These are phyloP conservation scores for Trachelipus rathkii DNA, from an alignment of 1,140 invertebrate genomes.

Conservation along the genomic window DNA sequence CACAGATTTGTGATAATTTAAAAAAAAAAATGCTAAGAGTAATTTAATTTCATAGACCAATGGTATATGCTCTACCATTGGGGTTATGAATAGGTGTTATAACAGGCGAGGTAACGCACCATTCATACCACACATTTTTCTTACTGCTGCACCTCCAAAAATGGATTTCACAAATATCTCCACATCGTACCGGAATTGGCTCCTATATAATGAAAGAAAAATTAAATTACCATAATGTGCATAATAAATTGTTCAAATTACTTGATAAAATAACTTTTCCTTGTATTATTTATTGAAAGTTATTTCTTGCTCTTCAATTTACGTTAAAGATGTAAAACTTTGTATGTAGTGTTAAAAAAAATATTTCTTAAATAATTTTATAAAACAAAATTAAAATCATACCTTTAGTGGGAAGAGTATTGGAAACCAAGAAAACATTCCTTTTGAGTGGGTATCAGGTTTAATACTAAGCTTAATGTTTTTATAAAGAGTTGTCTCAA, in stretches of 20 bases:
- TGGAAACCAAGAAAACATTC: slow-evolving; percentile 97
- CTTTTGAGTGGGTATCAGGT: slow-evolving; percentile 76
- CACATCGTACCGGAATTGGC: slow-evolving; percentile 67
- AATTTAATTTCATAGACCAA: slow-evolving; percentile 50
- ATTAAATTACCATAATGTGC: no score
- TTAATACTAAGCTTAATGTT: slow-evolving; percentile 82
- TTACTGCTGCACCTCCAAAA: slow-evolving; percentile 78
- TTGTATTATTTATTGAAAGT: no score
- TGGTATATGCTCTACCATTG: slow-evolving; percentile 70
- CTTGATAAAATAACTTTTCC: no score
- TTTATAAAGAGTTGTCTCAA: slow-evolving; percentile 80
- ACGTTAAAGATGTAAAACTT: no score
- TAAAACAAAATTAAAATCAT: slow-evolving; percentile 47
- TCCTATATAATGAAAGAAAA: slow-evolving; percentile 56
- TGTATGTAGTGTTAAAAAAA: no score
- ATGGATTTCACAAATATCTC: slow-evolving; percentile 67
- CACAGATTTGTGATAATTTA: no score
- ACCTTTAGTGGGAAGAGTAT: slow-evolving; percentile 86
- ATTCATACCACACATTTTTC: slow-evolving; percentile 94
- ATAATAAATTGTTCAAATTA: no score
- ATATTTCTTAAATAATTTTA: no score
- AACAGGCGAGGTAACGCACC: slow-evolving; percentile 70
- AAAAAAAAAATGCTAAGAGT: no score
- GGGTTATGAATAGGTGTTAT: slow-evolving; percentile 70
- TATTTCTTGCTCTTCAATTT: no score